Base-by-base conservation (phyloP, 92 coral and sea anemone species). In the Isaurus tuberculatus region DNA sequence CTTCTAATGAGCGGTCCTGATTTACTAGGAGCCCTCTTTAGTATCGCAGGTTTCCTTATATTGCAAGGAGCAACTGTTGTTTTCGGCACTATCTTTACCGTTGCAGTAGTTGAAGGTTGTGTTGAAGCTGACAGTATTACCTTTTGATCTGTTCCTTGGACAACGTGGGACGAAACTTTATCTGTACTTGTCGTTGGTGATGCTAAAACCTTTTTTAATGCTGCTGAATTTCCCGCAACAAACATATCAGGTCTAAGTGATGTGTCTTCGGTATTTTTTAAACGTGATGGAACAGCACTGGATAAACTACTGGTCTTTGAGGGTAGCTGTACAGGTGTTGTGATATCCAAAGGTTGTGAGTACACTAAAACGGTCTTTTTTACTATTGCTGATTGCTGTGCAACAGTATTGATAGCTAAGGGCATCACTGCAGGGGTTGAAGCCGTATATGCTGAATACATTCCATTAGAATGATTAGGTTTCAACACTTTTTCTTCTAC, bases 181-280 rank as follows among this genome's bases (percentile, higher is more conserved):
- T 22, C 82, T 25, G 82, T 51, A 30, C 53, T 61, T 55, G 80
- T 30, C 51, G 51, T 57, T 58, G 70, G 40, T 58, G 82, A 55
- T 58, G 69, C 36, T 58, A 58, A 60, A 77, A 60, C 20, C 27
- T 77, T 33, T 43, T 77, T 77, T 31, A 77, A 30, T 0, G 51
- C 82, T 57, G 70, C 9, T 31, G 82, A 77, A 30, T 77, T 33
- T 37, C 32, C 48, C 7, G 43, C 19, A 58, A 51, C 70, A 58
- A 57, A 77, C 68, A 58, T 77, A 30, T 67, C 51, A 32, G 82
- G 82, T 28, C n/a, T 77, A 34, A 77, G 70, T 77, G 82, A 8
- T 57, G 64, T 77, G 55, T 64, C 70, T 33, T 58, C 25, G 27
- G 82, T n/a, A 55, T 55, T 16, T 5, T 51, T 4, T 25, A 44